A percentile compares a stretch with the other conserved stretches of the same genome.
Conservation (phyloP, 2,113 vertebrate genomes). For the Motacilla alba region DNA sequence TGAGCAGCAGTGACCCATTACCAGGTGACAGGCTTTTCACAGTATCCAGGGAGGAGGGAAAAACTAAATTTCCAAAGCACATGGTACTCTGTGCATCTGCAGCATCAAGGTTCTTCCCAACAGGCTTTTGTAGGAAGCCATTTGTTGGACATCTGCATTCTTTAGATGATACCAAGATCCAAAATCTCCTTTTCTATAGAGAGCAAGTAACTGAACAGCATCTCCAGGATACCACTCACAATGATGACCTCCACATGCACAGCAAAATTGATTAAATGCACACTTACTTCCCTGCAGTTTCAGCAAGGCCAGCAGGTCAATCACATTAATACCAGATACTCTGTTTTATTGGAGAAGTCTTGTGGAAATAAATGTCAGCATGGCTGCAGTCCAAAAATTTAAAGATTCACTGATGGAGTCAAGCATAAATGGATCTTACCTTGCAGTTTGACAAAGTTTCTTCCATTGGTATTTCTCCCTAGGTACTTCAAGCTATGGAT, state of each 20-base stretch:
- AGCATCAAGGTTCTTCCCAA: background rate
- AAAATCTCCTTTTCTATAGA: background rate
- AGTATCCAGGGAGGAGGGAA: background rate
- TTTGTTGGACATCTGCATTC: background rate
- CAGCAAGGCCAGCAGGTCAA: constrained; percentile 28
- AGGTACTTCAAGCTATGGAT: background rate
- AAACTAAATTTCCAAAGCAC: background rate
- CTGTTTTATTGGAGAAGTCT: constrained; percentile 7
- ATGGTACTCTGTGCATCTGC: background rate
- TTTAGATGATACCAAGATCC: background rate
- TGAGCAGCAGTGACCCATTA: background rate
- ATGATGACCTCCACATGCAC: background rate
- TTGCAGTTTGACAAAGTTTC: background rate
- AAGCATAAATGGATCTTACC: background rate
- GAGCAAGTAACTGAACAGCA: background rate
- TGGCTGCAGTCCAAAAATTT: background rate
- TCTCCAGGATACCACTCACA: background rate
- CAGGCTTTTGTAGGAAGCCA: background rate
- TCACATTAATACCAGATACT: constrained; percentile 8
- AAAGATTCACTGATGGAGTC: background rate
- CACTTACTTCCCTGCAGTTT: constrained; percentile 17
- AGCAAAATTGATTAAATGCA: constrained; percentile 30
- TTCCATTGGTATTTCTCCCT: background rate
- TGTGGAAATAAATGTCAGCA: constrained; percentile 21
- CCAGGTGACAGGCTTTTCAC: background rate